Percentiles rank a stretch among this genome's conserved stretches.
phyloP scores from a whole-genome alignment of 2,888 invertebrate species.

The Phorcus lineatus region DNA sequence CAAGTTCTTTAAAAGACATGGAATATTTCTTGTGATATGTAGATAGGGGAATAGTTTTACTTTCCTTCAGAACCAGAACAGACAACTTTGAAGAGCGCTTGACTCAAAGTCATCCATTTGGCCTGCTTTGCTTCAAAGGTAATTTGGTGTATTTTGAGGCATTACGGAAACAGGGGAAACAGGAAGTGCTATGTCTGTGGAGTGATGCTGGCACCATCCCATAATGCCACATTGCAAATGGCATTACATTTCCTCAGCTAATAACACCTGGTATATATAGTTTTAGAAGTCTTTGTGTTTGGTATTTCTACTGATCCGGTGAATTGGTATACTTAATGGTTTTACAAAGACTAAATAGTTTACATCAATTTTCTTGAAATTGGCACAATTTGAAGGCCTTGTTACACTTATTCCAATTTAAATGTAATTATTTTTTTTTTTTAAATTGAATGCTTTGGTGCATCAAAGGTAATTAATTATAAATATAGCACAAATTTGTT shows the following conservation, averaged over 20 bases:
- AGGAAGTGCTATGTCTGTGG: neutral
- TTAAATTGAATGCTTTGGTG: too few relatives aligned
- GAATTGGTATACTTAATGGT: too few relatives aligned
- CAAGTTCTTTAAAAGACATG: neutral
- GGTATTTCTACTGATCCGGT: too few relatives aligned
- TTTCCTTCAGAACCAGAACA: neutral
- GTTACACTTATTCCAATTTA: too few relatives aligned
- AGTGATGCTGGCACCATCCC: neutral
- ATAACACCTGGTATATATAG: neutral
- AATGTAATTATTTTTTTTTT: too few relatives aligned
- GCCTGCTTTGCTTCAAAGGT: neutral
- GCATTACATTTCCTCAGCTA: neutral
- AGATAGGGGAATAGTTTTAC: too few relatives aligned
- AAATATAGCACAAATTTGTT: too few relatives aligned
- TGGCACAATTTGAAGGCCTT: too few relatives aligned
- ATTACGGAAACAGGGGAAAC: neutral
- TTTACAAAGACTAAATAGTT: too few relatives aligned
- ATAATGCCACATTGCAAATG: neutral
- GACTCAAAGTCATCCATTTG: neutral
- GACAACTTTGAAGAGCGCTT: neutral
- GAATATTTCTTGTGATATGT: neutral
- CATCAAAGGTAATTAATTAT: too few relatives aligned
- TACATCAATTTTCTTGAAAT: too few relatives aligned
- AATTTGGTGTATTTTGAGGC: conserved; percentile 3
- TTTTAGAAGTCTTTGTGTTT: too few relatives aligned